phyloP scores from a whole-genome alignment of 1,140 invertebrate species.

The Ephestia elutella region DNA sequence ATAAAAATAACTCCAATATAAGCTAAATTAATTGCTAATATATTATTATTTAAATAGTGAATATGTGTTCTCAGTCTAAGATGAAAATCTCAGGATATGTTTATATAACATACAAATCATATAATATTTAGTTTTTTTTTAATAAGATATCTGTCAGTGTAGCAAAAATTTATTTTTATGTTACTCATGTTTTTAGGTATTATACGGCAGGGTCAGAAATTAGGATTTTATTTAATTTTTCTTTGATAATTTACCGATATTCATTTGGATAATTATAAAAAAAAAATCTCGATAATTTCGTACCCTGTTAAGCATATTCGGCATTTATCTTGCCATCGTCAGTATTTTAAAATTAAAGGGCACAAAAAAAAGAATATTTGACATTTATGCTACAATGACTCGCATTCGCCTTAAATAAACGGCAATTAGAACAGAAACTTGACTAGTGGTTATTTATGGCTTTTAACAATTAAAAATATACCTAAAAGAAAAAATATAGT shows the following conservation, averaged over 20 bases:
- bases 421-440: not conserved
- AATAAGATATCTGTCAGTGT: too few species aligned
- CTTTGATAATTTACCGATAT: not conserved
- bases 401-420: not conserved
- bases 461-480: not conserved
- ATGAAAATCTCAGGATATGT: not conserved
- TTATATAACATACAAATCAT: not conserved
- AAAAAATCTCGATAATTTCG: too few species aligned
- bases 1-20: conserved; percentile 9
- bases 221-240: too few species aligned
- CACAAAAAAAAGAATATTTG: too few species aligned
- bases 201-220: too few species aligned
- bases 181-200: too few species aligned
- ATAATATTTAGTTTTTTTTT: too few species aligned
- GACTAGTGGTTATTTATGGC: not conserved
- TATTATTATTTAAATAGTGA: not conserved
- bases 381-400: not conserved
- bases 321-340: too few species aligned
- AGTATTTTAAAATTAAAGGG: too few species aligned
- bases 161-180: too few species aligned
- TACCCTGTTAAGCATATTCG: too few species aligned
- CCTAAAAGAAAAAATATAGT: not conserved
- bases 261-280: too few species aligned
- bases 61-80: not conserved
- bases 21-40: not conserved